phyloP scores from a whole-genome alignment of 1,140 invertebrate genomes.

The Dendrolimus kikuchii region DNA sequence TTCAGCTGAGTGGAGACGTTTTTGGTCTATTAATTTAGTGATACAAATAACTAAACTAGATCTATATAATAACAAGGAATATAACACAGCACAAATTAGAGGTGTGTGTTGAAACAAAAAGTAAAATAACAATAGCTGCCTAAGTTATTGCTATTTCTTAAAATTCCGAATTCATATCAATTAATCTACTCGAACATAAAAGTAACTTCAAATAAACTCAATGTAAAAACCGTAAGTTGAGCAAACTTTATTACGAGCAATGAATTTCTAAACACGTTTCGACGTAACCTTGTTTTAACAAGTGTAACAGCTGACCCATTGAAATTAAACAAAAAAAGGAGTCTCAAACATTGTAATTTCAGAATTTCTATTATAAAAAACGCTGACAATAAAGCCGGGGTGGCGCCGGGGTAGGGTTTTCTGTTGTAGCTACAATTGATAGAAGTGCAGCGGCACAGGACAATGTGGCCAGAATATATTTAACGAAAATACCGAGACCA shows the following conservation, averaged over 20 bases:
- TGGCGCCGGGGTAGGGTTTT: conserved; percentile 7
- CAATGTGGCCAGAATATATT: too few relatives aligned
- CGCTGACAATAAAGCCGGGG: conserved; percentile 17
- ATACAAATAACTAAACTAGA: too few relatives aligned
- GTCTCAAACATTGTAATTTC: conserved; percentile 19
- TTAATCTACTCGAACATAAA: neutral
- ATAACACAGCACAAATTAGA: too few relatives aligned
- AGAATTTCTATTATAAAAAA: conserved; percentile 21
- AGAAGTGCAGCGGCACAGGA: conserved; percentile 7
- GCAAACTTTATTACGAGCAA: neutral
- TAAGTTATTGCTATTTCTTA: too few relatives aligned
- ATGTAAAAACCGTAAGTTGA: neutral
- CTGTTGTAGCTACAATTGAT: conserved; percentile 26
- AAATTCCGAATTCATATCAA: too few relatives aligned
- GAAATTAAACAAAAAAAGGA: conserved; percentile 14
- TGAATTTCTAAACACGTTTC: neutral
- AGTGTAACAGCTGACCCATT: conserved; percentile 19
- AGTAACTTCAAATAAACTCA: conserved; percentile 1
- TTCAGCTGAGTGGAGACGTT: too few relatives aligned
- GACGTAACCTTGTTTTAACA: conserved; percentile 4
- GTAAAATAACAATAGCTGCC: too few relatives aligned
- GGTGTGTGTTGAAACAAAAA: too few relatives aligned
- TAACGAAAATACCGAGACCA: too few relatives aligned
- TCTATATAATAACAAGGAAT: too few relatives aligned
- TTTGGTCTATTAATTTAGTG: too few relatives aligned